A percentile compares a stretch with the other conserved stretches of the same genome.
phyloP scores from a whole-genome alignment of 2,113 vertebrate genomes.

The Scalopus aquaticus region DNA sequence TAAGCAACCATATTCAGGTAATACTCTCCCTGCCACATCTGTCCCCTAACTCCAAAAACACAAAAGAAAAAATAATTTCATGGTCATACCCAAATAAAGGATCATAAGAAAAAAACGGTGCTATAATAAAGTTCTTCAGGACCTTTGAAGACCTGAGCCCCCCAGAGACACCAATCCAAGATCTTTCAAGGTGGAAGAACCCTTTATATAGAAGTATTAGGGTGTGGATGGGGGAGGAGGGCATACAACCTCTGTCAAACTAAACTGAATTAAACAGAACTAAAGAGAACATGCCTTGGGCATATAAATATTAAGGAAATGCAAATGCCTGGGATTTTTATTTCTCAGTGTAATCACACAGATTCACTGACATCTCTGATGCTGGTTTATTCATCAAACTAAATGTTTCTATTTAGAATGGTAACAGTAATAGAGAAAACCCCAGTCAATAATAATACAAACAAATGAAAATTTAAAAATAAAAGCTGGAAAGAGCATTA shows the following conservation, averaged over 20 bases:
- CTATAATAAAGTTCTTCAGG: constrained; percentile 37
- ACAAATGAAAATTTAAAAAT: not conserved
- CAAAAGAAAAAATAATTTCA: constrained; percentile 48
- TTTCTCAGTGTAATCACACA: constrained; percentile 31
- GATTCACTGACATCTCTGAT: constrained; percentile 4
- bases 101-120: not conserved
- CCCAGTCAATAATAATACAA: not conserved
- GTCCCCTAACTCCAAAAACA: constrained; percentile 35
- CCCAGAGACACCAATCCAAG: constrained; percentile 7
- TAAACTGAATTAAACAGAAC: constrained; percentile 8
- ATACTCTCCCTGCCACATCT: constrained; percentile 39
- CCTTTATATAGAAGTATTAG: not conserved
- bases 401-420: constrained; percentile 12
- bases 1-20: constrained; percentile 45
- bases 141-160: constrained; percentile 25
- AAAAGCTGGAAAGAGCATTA: constrained; percentile 29
- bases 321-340: not conserved
- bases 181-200: constrained; percentile 26
- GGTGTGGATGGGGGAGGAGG: rapidly evolving
- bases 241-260: not conserved
- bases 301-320: not conserved
- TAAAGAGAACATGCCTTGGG: not conserved
- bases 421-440: constrained; percentile 1
- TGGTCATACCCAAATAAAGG: not conserved
- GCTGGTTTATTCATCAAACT: constrained; percentile 38